Conservation (phyloP, 2,888 invertebrate species). For the Heliconius sara region DNA sequence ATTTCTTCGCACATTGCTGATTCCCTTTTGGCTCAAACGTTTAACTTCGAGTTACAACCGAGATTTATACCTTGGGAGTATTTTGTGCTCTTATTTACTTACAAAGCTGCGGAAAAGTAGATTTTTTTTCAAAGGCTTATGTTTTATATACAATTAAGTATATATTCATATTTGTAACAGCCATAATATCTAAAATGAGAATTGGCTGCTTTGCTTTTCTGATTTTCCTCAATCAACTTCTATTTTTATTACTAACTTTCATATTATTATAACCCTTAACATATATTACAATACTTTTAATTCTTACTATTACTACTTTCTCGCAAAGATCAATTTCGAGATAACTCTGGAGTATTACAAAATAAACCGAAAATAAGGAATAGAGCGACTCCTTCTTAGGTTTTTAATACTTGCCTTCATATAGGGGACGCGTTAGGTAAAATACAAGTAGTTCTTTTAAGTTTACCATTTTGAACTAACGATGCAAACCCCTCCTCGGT, state of each 20-base stretch:
- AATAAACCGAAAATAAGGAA: neutral
- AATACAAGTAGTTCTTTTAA: neutral
- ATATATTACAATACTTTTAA: too few species aligned
- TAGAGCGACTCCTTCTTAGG: neutral
- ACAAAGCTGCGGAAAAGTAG: constrained; percentile 15
- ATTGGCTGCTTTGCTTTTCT: too few species aligned
- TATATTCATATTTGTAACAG: neutral
- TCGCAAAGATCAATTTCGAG: neutral
- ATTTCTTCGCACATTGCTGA: constrained; percentile 54
- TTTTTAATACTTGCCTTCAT: neutral
- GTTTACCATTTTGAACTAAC: neutral
- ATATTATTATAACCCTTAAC: too few species aligned
- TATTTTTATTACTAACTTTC: too few species aligned
- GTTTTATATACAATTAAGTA: neutral
- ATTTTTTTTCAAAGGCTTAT: constrained; percentile 1
- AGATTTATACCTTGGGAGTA: constrained; percentile 48
- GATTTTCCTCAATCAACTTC: too few species aligned
- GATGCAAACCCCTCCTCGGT: constrained; percentile 11
- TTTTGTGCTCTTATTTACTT: constrained; percentile 40
- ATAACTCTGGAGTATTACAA: neutral
- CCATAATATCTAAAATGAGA: too few species aligned
- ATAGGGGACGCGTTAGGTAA: neutral
- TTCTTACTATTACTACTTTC: too few species aligned
- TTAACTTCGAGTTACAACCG: constrained; percentile 50
- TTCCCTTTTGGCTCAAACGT: constrained; percentile 51